Evolutionary conservation across 2,797 vertebrate genomes (phyloP), one percentile per base, ranked within the genome.

Genomic region (Xyrichtys novacula): DNA sequence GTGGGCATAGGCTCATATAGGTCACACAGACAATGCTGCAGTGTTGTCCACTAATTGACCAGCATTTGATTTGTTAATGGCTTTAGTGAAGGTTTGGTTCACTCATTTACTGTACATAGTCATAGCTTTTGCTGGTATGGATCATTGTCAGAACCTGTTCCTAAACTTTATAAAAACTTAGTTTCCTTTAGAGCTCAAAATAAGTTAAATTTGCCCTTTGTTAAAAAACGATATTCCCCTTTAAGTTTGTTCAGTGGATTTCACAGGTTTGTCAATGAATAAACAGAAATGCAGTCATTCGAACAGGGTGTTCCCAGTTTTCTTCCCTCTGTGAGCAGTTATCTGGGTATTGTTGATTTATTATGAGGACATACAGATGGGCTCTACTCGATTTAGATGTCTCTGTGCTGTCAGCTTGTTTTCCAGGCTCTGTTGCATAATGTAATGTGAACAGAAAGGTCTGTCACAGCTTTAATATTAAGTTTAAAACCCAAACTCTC

Each of bases 11-110:
- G 48, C 58, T 15, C 23, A 78, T 68, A 31, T 73, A 62, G 73
- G 80, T 85, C 65, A 79, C 11, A 28, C 39, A 58, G 15, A 78
- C 79, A 71, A 75, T 63, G 71, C 58, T 63, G 16, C 48, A 59
- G 32, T 76, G 78, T 71, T 68, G 47, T 29, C 52, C 44, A n/a
- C 31, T 65, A 65, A 78, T 43, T 71, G 38, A 48, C 31, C 0
- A 12, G 17, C 23, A 29, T 60, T 57, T 70, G 1, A 46, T 31
- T 4, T 34, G 20, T 15, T 3, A 68, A 50, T 19, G 40, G 23
- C 14, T 22, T 55, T 36, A 39, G 38, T 28, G 23, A 46, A 31
- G 25, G 47, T 64, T 63, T 52, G 15, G 25, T 50, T 71, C 28
- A 43, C 47, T 53, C 34, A 32, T 64, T 36, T 10, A n/a, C n/a